Base-by-base conservation (phyloP, 2,113 vertebrate genomes). In the Centropus bengalensis region DNA sequence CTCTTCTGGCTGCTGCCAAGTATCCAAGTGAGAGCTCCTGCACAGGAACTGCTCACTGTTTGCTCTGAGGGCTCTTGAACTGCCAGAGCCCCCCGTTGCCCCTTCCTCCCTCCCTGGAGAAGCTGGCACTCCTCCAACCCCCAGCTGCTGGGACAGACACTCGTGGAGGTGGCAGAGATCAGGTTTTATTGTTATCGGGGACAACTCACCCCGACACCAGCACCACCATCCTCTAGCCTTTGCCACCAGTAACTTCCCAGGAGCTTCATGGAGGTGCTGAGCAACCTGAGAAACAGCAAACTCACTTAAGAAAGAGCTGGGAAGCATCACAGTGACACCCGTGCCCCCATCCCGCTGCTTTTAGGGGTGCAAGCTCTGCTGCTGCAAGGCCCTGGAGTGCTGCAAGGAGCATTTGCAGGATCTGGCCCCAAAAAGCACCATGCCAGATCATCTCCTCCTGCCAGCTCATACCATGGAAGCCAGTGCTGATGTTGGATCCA, bases 1-100 rank as follows among this genome's bases (percentile, higher is more conserved):
- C 11, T 5, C 33, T 55, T n/a, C 58, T 49, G 47, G n/a, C 4
- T 0, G 1, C 26, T 66, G 45, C 30, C 28, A 23, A 21, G 36
- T 62, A 1, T 56, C 14, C 45, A 89, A 81, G 36, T 2, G 17
- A 64, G 28, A 89, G 8, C 16, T 88, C 55, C 63, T 47, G 26
- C 4, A 1, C 21, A 14, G 54, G 36, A 81, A 44, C 49, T 24
- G 30, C 36, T 84, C 0, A 0, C 19, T 5, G 1, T 38, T 58
- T 83, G 27, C 49, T 58, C 32, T 32, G 40, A 15, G 2, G 12
- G 44, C 26, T 73, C 74, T 56, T 45, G 45, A 32, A 32, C 21
- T 69, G 63, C 49, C 44, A 73, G 33, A 51, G 3, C 1, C 7
- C 5, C 3, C 49, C 18, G 24, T 27, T 38, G 62, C 38, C 32